Evolutionary conservation across 2,113 vertebrate species (phyloP).

Genomic region (Zapus hudsonius): DNA sequence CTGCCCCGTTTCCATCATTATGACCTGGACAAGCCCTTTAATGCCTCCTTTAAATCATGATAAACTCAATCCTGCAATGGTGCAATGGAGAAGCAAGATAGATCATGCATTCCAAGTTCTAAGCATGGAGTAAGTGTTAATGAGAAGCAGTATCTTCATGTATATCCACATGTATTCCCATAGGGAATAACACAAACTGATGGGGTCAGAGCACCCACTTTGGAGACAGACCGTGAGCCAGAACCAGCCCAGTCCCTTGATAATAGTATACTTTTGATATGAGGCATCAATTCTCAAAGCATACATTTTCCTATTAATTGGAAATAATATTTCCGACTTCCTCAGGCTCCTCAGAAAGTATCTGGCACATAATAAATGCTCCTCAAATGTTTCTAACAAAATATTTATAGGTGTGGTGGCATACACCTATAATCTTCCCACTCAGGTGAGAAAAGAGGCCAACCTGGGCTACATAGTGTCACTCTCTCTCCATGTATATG

Average conservation of each 20-base stretch:
- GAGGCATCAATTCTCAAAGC: background rate
- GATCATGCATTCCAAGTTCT: background rate
- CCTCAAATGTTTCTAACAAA: background rate
- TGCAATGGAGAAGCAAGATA: background rate
- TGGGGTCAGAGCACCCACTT: background rate
- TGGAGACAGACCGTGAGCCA: background rate
- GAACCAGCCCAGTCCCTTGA: background rate
- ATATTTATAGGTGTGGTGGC: background rate
- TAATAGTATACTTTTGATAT: background rate
- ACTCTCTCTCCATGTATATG: too few relatives aligned
- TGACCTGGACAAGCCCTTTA: background rate
- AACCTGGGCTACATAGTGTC: background rate
- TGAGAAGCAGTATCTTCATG: background rate
- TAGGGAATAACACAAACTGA: background rate
- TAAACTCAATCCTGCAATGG: background rate
- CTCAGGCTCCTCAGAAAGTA: background rate
- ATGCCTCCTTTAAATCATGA: background rate
- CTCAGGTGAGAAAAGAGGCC: too few relatives aligned
- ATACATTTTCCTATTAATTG: background rate
- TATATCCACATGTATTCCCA: background rate
- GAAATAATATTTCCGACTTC: background rate
- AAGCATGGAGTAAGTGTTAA: background rate
- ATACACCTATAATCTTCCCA: background rate
- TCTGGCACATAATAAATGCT: too few relatives aligned
- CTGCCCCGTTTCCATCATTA: background rate